Percentiles rank a stretch among this genome's conserved stretches.
These are phyloP conservation scores for Scomber japonicus DNA, from an alignment of 2,113 vertebrate species.

Conservation along the genomic window DNA sequence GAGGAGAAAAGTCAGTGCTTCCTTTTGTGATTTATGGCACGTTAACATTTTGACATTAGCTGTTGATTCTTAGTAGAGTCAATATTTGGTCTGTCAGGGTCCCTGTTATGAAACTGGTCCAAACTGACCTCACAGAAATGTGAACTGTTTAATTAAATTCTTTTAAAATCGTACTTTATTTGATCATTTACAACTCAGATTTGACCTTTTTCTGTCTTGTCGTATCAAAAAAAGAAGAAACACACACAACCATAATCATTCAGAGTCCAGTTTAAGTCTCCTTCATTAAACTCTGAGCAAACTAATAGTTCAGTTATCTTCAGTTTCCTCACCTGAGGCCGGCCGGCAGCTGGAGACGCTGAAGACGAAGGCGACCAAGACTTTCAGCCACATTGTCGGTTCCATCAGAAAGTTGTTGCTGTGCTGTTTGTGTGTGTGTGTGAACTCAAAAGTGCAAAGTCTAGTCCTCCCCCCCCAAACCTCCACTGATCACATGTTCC, in stretches of 20 bases:
- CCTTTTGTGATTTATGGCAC: background rate
- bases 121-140: too few relatives aligned
- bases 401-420: slow-evolving; percentile 1
- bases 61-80: too few relatives aligned
- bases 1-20: background rate
- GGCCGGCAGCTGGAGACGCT: slow-evolving; percentile 41
- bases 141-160: too few relatives aligned
- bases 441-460: slow-evolving; percentile 69
- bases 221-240: too few relatives aligned
- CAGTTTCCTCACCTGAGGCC: slow-evolving; percentile 76
- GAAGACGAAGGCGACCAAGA: slow-evolving; percentile 65
- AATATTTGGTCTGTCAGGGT: too few relatives aligned
- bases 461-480: background rate
- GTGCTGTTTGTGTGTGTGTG: slow-evolving; percentile 14
- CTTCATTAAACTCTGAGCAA: background rate
- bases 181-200: too few relatives aligned
- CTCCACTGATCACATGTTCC: slow-evolving; percentile 34
- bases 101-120: too few relatives aligned
- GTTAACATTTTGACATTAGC: background rate
- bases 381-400: slow-evolving; percentile 66
- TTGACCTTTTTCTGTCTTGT: too few relatives aligned
- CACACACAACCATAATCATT: too few relatives aligned
- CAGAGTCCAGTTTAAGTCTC: too few relatives aligned
- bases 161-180: too few relatives aligned
- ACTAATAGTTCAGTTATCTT: background rate